These are phyloP conservation scores for Cariama cristata DNA, from an alignment of 2,113 vertebrate species.

Conservation along the genomic window DNA sequence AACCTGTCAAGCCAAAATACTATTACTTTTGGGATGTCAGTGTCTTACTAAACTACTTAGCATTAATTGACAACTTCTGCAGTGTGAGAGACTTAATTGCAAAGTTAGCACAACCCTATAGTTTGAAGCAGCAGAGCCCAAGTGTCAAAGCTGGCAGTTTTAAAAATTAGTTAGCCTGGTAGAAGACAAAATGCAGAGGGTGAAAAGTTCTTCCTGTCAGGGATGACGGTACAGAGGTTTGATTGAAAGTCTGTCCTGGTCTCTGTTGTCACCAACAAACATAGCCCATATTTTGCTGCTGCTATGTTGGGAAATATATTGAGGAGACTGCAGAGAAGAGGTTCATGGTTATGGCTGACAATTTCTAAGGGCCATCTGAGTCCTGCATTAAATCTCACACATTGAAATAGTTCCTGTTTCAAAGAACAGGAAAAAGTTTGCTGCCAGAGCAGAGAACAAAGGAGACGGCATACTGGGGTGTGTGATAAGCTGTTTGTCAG, in stretches of 20 bases:
- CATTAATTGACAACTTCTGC: conserved; percentile 66
- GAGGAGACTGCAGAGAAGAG: neutral
- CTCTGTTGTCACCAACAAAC: neutral
- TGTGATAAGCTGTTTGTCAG: neutral
- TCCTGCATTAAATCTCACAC: neutral
- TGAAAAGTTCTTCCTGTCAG: conserved; percentile 18
- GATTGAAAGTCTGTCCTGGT: neutral
- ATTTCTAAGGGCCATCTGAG: neutral
- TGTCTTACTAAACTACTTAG: conserved; percentile 62
- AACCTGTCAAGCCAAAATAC: conserved; percentile 71
- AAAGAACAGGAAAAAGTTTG: neutral
- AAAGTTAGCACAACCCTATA: conserved; percentile 48
- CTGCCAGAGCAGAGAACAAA: neutral
- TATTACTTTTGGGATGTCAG: conserved; percentile 60
- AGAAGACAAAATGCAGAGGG: conserved; percentile 21
- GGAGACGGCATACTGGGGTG: neutral
- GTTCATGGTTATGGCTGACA: neutral
- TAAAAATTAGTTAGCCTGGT: conserved; percentile 26
- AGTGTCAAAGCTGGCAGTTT: conserved; percentile 60
- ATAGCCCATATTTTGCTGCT: neutral
- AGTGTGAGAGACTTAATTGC: conserved; percentile 55
- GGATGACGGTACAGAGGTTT: neutral
- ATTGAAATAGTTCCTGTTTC: neutral
- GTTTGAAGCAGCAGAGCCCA: conserved; percentile 24
- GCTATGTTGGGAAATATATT: neutral